phyloP scores from a whole-genome alignment of 2,888 invertebrate genomes.

The Ophioninae sp. region DNA sequence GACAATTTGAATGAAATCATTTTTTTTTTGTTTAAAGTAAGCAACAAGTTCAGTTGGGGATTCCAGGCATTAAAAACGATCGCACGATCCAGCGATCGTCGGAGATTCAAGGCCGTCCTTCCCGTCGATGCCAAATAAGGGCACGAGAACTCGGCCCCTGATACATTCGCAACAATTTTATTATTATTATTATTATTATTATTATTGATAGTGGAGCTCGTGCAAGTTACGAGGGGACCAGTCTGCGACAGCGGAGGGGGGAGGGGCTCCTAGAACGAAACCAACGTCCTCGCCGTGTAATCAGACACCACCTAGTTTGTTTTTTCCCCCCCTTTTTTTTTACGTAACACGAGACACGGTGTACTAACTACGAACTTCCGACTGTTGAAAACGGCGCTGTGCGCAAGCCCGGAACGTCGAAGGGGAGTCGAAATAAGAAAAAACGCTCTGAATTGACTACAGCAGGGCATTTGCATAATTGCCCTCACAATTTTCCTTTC shows the following conservation, averaged over 20 bases:
- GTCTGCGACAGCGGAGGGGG: neutral
- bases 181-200: conserved; percentile 17
- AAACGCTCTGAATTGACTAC: neutral
- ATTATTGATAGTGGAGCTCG: conserved; percentile 32
- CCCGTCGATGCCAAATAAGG: conserved; percentile 37
- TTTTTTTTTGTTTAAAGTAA: neutral
- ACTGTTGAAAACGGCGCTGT: conserved; percentile 63
- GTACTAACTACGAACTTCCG: conserved; percentile 71
- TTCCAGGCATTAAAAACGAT: neutral
- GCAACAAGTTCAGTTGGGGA: neutral
- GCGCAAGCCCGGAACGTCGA: conserved; percentile 20
- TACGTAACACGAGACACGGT: conserved; percentile 69
- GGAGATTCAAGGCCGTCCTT: conserved; percentile 28
- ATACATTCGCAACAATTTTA: conserved; percentile 36
- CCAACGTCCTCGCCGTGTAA: conserved; percentile 54
- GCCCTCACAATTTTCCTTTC: neutral
- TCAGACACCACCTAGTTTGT: conserved; percentile 50
- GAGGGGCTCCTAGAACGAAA: conserved; percentile 17
- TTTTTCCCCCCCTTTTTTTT: conserved; percentile 52
- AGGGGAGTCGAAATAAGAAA: conserved; percentile 1
- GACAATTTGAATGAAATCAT: neutral
- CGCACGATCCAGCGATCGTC: conserved; percentile 4
- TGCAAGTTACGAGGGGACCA: conserved; percentile 39
- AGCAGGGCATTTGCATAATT: neutral
- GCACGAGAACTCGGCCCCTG: conserved; percentile 9